These are phyloP conservation scores for Thalassophryne amazonica DNA, from an alignment of 2,797 vertebrate species.

Conservation along the genomic window DNA sequence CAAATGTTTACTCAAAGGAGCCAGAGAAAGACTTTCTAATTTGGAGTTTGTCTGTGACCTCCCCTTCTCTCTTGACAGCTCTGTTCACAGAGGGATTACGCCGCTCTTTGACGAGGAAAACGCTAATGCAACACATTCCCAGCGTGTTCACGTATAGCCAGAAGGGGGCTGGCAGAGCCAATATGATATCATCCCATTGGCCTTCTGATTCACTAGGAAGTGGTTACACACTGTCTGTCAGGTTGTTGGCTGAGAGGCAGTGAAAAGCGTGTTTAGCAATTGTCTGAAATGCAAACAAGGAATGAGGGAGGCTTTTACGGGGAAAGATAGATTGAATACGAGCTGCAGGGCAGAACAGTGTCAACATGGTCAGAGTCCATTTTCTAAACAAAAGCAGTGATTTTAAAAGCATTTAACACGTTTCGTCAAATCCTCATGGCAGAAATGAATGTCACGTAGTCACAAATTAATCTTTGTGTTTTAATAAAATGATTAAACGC, in stretches of 20 bases:
- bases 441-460: background rate
- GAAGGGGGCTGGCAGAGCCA: conserved; percentile 35
- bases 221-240: conserved; percentile 58
- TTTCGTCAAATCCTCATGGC: background rate
- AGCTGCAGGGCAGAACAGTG: too few species aligned
- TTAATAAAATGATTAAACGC: too few species aligned
- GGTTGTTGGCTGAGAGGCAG: conserved; percentile 53
- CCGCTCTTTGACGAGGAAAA: conserved; percentile 70
- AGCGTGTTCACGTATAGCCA: conserved; percentile 65
- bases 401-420: background rate
- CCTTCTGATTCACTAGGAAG: conserved; percentile 72
- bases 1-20: conserved; percentile 4
- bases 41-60: conserved; percentile 20
- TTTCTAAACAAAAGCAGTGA: background rate
- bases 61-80: conserved; percentile 44
- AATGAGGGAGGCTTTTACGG: conserved; percentile 31
- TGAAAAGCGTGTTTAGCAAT: conserved; percentile 48
- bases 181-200: conserved; percentile 77
- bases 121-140: conserved; percentile 80
- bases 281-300: conserved; percentile 62
- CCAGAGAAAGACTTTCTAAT: background rate
- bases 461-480: background rate
- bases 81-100: conserved; percentile 77
- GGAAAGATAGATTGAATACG: too few species aligned
- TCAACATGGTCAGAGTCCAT: too few species aligned